Base-by-base conservation (phyloP, 2,797 vertebrate species). In the Sebastes nivosus region DNA sequence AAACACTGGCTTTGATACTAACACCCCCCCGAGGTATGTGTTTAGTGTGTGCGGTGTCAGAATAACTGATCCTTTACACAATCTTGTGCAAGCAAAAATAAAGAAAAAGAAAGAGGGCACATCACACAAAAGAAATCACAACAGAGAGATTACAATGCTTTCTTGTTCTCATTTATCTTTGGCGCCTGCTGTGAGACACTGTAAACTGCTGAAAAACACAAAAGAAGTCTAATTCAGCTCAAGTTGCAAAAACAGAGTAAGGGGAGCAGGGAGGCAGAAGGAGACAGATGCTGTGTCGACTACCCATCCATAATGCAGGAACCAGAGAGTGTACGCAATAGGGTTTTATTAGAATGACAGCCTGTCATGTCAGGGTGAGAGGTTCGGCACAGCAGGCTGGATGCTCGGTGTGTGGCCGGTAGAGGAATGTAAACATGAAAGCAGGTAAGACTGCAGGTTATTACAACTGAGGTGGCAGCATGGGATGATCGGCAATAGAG, bases 1-100 rank as follows among this genome's bases (percentile, higher is more conserved):
- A 88, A 90, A 94, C 83, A 82, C 85, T 83, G 88, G 90, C 87
- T 93, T 86, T 93, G 91, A 93, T 93, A 90, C 80, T 72, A 89
- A 91, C 83, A 82, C 64, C 86, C 91, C 92, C 91, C 67, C 1
- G 65, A 92, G 92, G 85, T 89, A 80, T 90, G 79, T 89, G 71
- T 89, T 89, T 88, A 80, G 82, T 81, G 85, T 89, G 81, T 84
- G 81, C 9, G 1, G 67, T 86, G 87, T 90, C 90, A 91, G 73
- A 84, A 93, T 90, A 86, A 89, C 80, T 90, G 88, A 94, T 93
- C 77, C 79, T 89, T 82, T 69, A 63, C 72, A 84, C 70, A 79
- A 84, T 88, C 85, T 88, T 67, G 89, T 89, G 79, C 59, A 25
- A 82, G 82, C 73, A 34, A 79, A 75, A 73, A 69, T 64, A 65